Base-by-base conservation (phyloP, 2,797 vertebrate genomes). In the Gastrophryne carolinensis region DNA sequence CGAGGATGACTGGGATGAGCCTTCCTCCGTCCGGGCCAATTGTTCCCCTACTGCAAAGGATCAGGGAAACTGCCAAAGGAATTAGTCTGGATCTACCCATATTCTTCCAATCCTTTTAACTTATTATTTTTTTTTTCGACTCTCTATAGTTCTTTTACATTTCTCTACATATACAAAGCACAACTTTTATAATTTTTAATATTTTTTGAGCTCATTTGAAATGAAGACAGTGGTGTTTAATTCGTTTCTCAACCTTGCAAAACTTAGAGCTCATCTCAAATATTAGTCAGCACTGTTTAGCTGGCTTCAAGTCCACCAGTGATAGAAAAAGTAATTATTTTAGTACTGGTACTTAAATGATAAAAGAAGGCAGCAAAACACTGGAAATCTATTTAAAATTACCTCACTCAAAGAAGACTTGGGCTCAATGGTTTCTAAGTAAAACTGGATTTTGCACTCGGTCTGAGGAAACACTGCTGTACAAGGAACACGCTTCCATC, bases 1-100 rank as follows among this genome's bases (percentile, higher is more conserved):
- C 80, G 97, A 98, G 69, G 97, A 98, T 27, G 96, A 98, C 86
- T 92, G 95, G 83, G 96, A 96, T 83, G 95, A 96, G 86, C 91
- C 94, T 79, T 89, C 92, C 83, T 89, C 89, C 32, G 93, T 94
- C 82, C 84, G 87, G 90, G 93, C 93, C 78, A 91, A 91, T 87
- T 91, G 92, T 83, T 90, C 94, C 75, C 92, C 86, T 81, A 91
- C 84, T 88, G 92, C 92, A 94, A 92, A 96, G 90, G 95, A 90
- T 93, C 90, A 89, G 85, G 87, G 91, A 2, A 32, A 86, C 86
- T 91, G 90, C 85, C 91, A 87, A 90, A 87, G 80, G 81, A 83
- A 61, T 23, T 84, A 77, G 83, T 83, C 79, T 80, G 84, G 90
- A 84, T 84, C 56, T 83, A 86, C 81, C 50, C 0, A 72, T 81